Conservation (phyloP, 1,140 invertebrate genomes). For the Diachasmimorpha longicaudata region DNA sequence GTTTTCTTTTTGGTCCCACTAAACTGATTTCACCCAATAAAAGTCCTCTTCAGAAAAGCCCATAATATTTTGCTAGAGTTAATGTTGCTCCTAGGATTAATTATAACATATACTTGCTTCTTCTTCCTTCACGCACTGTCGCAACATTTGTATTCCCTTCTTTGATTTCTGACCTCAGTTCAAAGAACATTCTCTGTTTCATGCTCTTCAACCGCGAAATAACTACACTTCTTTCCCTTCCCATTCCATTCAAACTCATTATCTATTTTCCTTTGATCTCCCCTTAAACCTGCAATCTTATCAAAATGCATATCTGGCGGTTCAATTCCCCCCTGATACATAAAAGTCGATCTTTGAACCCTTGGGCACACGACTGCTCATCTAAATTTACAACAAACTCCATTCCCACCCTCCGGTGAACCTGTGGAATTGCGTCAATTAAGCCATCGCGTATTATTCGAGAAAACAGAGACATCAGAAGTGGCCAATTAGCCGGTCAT, state of each 20-base stretch:
- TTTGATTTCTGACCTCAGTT: too few species aligned
- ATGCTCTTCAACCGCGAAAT: too few species aligned
- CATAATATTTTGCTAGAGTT: too few species aligned
- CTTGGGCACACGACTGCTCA: not conserved
- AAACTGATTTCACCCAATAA: too few species aligned
- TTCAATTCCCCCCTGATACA: not conserved
- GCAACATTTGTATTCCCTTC: too few species aligned
- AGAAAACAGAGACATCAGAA: not conserved
- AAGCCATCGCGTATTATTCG: not conserved
- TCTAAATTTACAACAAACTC: not conserved
- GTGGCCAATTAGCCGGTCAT: conserved; percentile 16
- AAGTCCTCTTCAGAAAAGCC: too few species aligned
- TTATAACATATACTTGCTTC: too few species aligned
- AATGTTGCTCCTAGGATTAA: too few species aligned
- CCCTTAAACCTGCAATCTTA: not conserved
- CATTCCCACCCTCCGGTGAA: not conserved
- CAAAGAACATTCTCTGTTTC: too few species aligned
- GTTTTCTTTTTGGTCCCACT: too few species aligned
- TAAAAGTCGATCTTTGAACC: not conserved
- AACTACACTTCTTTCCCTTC: too few species aligned
- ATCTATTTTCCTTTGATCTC: conserved; percentile 17
- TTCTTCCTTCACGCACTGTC: too few species aligned
- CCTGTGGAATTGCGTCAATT: conserved; percentile 9
- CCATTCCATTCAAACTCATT: not conserved
- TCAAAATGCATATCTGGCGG: not conserved